Percentiles rank a stretch among this genome's conserved stretches.
Conservation (phyloP, 2,797 vertebrate species). For the Myotis myotis region DNA sequence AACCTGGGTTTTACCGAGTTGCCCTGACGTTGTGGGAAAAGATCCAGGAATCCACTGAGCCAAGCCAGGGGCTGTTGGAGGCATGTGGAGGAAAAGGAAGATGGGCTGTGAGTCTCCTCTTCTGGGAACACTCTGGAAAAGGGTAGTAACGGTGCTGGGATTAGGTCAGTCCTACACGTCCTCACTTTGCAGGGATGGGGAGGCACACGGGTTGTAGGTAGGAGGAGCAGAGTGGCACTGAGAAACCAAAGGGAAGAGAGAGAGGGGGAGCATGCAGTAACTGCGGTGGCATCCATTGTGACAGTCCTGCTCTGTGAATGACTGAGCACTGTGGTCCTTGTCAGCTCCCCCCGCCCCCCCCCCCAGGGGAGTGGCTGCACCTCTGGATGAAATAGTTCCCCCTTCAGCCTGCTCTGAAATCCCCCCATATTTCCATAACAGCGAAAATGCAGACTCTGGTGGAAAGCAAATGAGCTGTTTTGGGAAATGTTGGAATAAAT, state of each 20-base stretch:
- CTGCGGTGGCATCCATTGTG: rapidly evolving
- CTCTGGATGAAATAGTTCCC: background rate
- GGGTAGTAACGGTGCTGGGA: background rate
- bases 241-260: background rate
- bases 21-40: slow-evolving; percentile 29
- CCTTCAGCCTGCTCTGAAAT: background rate
- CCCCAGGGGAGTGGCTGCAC: background rate
- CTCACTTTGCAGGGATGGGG: background rate
- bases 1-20: background rate
- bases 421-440: background rate
- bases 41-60: background rate
- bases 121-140: background rate
- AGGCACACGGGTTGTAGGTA: background rate
- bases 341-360: background rate
- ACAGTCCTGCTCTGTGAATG: background rate
- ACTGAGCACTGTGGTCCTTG: background rate
- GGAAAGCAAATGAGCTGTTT: background rate
- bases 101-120: background rate
- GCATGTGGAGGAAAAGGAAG: background rate
- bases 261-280: rapidly evolving
- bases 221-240: background rate
- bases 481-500: background rate
- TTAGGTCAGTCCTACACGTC: background rate
- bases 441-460: background rate
- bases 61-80: background rate